phyloP scores from a whole-genome alignment of 2,797 vertebrate species.

The Etheostoma perlongum region DNA sequence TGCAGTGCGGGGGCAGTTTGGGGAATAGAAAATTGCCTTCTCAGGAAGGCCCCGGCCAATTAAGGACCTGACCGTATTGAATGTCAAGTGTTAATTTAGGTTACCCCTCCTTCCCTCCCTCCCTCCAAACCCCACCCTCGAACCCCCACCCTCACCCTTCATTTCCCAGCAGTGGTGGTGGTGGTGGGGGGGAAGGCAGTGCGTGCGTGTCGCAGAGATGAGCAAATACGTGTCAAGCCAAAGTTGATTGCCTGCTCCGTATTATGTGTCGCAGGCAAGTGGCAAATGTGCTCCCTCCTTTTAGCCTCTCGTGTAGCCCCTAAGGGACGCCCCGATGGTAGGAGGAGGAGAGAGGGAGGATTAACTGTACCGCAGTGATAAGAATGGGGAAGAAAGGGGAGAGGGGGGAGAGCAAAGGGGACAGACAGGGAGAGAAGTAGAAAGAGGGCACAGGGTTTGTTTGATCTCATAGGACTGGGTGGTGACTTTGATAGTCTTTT shows the following conservation, averaged over 20 bases:
- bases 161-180: conserved; percentile 76
- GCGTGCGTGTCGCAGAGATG: conserved; percentile 92
- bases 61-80: conserved; percentile 99
- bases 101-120: conserved; percentile 79
- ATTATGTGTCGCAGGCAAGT: conserved; percentile 98
- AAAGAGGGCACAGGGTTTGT: conserved; percentile 70
- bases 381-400: conserved; percentile 75
- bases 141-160: conserved; percentile 56
- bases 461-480: conserved; percentile 81
- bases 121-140: background rate
- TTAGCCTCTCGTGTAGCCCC: conserved; percentile 80
- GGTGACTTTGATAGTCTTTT: conserved; percentile 82
- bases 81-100: conserved; percentile 99
- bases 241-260: conserved; percentile 97
- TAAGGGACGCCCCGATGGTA: conserved; percentile 63
- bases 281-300: conserved; percentile 94
- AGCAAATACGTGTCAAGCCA: conserved; percentile 99
- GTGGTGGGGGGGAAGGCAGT: conserved; percentile 41
- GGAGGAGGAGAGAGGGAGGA: conserved; percentile 81
- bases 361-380: conserved; percentile 91
- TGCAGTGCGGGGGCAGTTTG: conserved; percentile 93
- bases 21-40: conserved; percentile 99
- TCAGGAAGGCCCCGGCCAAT: conserved; percentile 99
- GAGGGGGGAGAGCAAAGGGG: conserved; percentile 36
- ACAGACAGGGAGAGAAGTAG: conserved; percentile 55